These are phyloP conservation scores for Metopolophium dirhodum DNA, from an alignment of 1,140 invertebrate species.

Conservation along the genomic window DNA sequence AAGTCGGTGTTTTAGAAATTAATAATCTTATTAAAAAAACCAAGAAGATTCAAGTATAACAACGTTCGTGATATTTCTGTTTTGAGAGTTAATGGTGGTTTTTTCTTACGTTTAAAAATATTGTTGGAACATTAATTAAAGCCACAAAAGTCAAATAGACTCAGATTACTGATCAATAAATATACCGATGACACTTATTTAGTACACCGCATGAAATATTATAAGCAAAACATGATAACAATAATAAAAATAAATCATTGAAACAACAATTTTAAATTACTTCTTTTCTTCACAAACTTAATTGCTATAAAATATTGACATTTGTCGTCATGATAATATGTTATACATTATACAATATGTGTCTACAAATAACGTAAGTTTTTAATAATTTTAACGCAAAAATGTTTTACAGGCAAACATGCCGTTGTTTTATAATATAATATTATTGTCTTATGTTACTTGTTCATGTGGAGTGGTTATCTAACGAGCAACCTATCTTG, in stretches of 20 bases:
- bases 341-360: neutral
- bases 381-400: neutral
- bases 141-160: neutral
- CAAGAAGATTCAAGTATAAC: neutral
- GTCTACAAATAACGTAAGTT: neutral
- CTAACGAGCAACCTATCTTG: neutral
- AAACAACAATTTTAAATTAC: neutral
- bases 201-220: neutral
- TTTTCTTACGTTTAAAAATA: neutral
- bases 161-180: neutral
- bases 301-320: neutral
- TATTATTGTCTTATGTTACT: neutral
- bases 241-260: neutral
- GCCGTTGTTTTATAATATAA: neutral
- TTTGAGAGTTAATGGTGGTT: neutral
- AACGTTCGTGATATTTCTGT: neutral
- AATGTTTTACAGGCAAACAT: neutral
- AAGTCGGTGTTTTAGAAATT: neutral
- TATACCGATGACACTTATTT: neutral
- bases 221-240: neutral
- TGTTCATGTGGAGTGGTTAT: neutral
- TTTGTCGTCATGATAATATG: neutral
- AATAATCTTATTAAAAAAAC: neutral
- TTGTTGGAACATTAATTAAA: neutral
- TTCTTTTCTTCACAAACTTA: neutral